These are phyloP conservation scores for Pseudorasbora parva DNA, from an alignment of 2,113 vertebrate species.

Conservation along the genomic window DNA sequence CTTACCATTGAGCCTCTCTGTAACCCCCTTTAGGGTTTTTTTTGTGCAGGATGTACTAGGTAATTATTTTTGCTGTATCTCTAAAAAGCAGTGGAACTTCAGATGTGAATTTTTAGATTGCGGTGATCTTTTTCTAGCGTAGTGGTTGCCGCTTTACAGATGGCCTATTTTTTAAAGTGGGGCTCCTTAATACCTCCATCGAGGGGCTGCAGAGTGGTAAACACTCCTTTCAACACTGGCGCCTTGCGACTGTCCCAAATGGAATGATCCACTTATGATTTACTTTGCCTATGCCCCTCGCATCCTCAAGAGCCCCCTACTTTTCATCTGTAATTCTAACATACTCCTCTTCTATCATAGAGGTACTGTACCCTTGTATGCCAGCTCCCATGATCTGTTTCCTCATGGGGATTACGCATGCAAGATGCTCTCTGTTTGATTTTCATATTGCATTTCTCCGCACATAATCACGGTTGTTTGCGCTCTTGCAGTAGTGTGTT, in stretches of 20 bases:
- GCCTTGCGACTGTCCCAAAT: constrained; percentile 56
- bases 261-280: constrained; percentile 65
- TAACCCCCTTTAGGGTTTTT: neutral
- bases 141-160: constrained; percentile 64
- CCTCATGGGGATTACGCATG: neutral
- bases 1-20: constrained; percentile 5
- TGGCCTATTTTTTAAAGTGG: constrained; percentile 72
- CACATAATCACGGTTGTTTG: neutral
- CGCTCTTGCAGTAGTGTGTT: neutral
- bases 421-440: constrained; percentile 7
- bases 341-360: neutral
- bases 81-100: neutral
- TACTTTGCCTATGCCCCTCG: constrained; percentile 55
- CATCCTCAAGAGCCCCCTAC: constrained; percentile 28
- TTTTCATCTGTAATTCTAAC: constrained; percentile 20
- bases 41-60: neutral
- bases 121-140: constrained; percentile 41
- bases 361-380: neutral
- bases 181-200: constrained; percentile 69
- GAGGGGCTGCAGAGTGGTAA: constrained; percentile 57
- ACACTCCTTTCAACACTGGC: constrained; percentile 61
- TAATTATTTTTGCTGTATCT: constrained; percentile 14
- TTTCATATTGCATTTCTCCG: constrained; percentile 5
- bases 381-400: neutral
- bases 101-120: constrained; percentile 8